phyloP scores from a whole-genome alignment of 2,888 invertebrate species.

The Coenonympha arcania region DNA sequence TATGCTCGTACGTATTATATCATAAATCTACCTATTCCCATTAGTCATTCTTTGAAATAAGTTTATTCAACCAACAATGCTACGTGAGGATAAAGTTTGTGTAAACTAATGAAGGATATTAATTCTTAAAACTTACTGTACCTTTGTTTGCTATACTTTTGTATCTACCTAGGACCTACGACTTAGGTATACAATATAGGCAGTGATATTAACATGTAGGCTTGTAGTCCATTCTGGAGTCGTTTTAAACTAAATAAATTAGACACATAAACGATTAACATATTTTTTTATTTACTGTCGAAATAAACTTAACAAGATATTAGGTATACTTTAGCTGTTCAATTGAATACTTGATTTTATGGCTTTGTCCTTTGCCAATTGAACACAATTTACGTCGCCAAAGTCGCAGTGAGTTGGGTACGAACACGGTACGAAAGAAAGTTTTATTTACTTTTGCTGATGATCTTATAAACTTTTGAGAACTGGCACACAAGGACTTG shows the following conservation, averaged over 20 bases:
- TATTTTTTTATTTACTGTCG: not conserved
- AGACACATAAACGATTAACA: no score
- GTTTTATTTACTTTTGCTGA: not conserved
- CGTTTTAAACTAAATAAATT: no score
- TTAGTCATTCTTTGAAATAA: not conserved
- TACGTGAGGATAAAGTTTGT: not conserved
- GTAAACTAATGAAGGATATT: not conserved
- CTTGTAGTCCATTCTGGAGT: no score
- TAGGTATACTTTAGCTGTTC: not conserved
- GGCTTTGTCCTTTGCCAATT: conserved; percentile 1
- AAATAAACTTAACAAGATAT: not conserved
- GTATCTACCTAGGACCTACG: no score
- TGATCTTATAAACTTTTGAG: no score
- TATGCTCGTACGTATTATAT: no score
- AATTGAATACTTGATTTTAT: not conserved
- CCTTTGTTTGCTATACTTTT: no score
- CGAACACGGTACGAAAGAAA: not conserved
- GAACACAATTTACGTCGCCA: not conserved
- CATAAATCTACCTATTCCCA: no score
- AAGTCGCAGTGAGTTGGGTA: not conserved
- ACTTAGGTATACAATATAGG: no score
- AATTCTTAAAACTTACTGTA: not conserved
- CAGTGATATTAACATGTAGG: no score
- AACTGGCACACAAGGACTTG: no score
- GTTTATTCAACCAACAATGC: not conserved